phyloP scores from a whole-genome alignment of 2,888 invertebrate genomes.

The Nesidiocoris tenuis region DNA sequence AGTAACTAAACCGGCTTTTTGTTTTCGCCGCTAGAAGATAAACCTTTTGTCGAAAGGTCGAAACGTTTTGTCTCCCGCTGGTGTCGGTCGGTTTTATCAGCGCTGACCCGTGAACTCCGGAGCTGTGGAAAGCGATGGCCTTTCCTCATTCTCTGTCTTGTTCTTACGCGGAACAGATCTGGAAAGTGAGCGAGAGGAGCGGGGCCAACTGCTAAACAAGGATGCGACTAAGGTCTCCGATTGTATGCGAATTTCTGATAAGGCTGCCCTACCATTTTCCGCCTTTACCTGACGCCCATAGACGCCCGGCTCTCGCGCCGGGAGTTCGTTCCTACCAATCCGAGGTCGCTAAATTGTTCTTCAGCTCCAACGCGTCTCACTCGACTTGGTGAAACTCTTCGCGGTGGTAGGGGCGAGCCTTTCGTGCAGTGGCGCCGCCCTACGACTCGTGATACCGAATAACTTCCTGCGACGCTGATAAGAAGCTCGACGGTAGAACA shows the following conservation, averaged over 20 bases:
- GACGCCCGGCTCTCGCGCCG: background rate
- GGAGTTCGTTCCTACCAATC: background rate
- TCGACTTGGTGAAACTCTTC: background rate
- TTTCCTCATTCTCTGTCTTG: background rate
- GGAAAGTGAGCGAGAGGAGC: background rate
- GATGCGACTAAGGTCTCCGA: constrained; percentile 11
- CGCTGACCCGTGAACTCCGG: constrained; percentile 18
- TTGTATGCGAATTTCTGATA: constrained; percentile 34
- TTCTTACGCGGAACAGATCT: background rate
- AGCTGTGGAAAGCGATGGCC: constrained; percentile 6
- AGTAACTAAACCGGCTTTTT: too few relatives aligned
- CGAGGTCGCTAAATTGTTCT: constrained; percentile 13
- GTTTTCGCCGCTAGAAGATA: background rate
- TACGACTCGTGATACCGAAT: background rate
- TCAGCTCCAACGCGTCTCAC: constrained; percentile 13
- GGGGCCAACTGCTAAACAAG: constrained; percentile 1
- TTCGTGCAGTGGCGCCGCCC: background rate
- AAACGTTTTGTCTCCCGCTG: background rate
- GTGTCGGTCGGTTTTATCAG: constrained; percentile 5
- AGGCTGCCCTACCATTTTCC: background rate
- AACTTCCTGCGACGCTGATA: constrained; percentile 14
- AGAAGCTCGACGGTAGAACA: constrained; percentile 11
- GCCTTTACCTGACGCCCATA: background rate
- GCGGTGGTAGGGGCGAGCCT: background rate
- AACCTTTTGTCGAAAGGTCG: background rate